Base-by-base conservation (phyloP, 2,888 invertebrate species). In the Tachina lurida region DNA sequence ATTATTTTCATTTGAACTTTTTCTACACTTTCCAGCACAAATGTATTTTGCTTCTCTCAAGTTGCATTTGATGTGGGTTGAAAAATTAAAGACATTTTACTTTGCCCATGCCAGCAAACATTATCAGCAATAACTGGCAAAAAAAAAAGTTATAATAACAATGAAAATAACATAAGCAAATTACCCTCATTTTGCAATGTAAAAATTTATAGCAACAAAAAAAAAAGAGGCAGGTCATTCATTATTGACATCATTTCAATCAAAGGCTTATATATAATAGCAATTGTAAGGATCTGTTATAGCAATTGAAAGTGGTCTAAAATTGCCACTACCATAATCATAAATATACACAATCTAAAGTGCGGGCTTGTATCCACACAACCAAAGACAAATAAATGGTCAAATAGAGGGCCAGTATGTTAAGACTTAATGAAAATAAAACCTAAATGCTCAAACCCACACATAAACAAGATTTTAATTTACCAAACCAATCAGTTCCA, bases 401-500 rank as follows among this genome's bases (percentile, higher is more conserved):
- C 67, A 67, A 56, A 67, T 52, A 68, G 54, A 54, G 54, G 52
- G n/a, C n/a, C 45, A 45, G 47, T 19, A 5, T 56, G 15, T 54
- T 49, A 77, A 60, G 49, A 49, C 58, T 71, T 39, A 17, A 52
- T 71, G 31, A 17, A 56, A 65, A 62, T 45, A 60, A 17, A 41
- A 13, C 31, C 13, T 13, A 47, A 17, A 13, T 15, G 4, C 17
- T 39, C 13, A 41, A 15, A 41, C 12, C 3, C 52, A 52, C 47
- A 7, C 8, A n/a, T 17, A 54, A 19, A 68, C 65, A 60, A 58
- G 31, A 49, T 47, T 19, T 63, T 62, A 43, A 84, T 71, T 71
- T 75, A 60, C 63, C 75, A 60, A 76, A 80, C 63, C 70, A 84
- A 84, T 80, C 79, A 71, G 60, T 76, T 31, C 5, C 70, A 65